A percentile compares a stretch with the other conserved stretches of the same genome.
These are phyloP conservation scores for Ophioderma brevispina DNA, from an alignment of 35 echinoderm and acorn worm species.

Conservation along the genomic window DNA sequence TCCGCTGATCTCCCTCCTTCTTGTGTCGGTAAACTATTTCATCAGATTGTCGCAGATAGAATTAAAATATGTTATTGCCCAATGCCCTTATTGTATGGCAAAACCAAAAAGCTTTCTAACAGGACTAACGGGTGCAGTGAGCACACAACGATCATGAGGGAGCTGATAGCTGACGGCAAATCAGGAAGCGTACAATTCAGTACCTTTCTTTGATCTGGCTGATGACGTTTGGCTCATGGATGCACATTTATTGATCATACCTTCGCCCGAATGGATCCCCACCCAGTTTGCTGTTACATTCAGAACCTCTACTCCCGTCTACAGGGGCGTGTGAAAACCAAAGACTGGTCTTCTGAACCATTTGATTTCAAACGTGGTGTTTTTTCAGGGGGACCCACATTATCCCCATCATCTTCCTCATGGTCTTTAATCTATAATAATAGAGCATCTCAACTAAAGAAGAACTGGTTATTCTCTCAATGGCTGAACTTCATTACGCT, in stretches of 20 bases:
- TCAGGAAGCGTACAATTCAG: not conserved
- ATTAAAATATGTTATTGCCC: no score
- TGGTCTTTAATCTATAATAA: conserved; percentile 8
- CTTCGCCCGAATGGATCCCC: not conserved
- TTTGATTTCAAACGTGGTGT: not conserved
- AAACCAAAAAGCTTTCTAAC: no score
- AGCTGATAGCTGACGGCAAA: not conserved
- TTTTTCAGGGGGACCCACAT: not conserved
- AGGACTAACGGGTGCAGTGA: no score
- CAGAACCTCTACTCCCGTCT: conserved; percentile 27
- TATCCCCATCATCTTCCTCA: not conserved
- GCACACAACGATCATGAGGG: conserved; percentile 16
- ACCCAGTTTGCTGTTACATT: not conserved
- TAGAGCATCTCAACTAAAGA: not conserved
- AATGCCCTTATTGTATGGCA: no score
- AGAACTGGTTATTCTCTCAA: not conserved
- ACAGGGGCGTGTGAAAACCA: not conserved
- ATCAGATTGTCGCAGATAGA: no score
- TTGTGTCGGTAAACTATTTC: no score
- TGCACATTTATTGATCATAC: conserved; percentile 29
- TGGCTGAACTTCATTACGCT: not conserved
- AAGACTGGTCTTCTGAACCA: not conserved
- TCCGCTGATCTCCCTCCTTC: no score
- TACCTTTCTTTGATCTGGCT: conserved; percentile 31
- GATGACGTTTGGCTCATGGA: conserved; percentile 33